Evolutionary conservation across 2,797 vertebrate species (phyloP), one percentile per base, ranked within the genome.

Genomic region (Ambastaia sidthimunki): DNA sequence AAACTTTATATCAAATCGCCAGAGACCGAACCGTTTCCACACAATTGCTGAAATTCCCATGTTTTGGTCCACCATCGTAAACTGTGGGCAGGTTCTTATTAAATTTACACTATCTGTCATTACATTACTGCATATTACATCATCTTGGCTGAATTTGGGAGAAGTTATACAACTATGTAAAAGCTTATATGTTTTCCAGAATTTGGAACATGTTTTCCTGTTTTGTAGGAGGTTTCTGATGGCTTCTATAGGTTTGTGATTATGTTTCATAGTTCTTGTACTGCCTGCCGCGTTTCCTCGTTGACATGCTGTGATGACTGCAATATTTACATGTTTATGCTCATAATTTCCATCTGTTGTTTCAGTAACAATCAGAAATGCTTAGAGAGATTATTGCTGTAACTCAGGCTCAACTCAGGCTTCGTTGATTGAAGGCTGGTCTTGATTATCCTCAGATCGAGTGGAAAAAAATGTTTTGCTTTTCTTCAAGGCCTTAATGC

Each of bases 271-370:
- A 47, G 66, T 60, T 75, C 57, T 57, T 66, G 21, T 31, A 16
- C 54, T 62, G 37, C 12, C 59, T 31, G 41, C 70, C 44, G 37
- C 54, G 52, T 47, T 59, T 59, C 19, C 77, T 59, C 76, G 70
- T 77, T 60, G 60, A 76, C 68, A 76, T 37, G 44, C 83, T 85
- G 87, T 86, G 89, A 92, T 88, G 92, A 86, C 89, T 90, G 90
- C 84, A 85, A 88, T 93, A 93, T 94, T 95, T 93, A 92, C 90
- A 91, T 93, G 91, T 95, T 94, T 93, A 92, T 89, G 71, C 89
- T 94, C 90, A 93, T 86, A 92, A 91, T 93, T 94, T 94, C 92
- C 93, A 94, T 94, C 91, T 93, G 92, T 92, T 93, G 92, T 93
- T 92, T 91, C 91, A 92, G 91, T 92, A 94, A 92, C 91, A 94